These are phyloP conservation scores for Heteronetta atricapilla DNA, from an alignment of 2,113 vertebrate species.

Conservation along the genomic window DNA sequence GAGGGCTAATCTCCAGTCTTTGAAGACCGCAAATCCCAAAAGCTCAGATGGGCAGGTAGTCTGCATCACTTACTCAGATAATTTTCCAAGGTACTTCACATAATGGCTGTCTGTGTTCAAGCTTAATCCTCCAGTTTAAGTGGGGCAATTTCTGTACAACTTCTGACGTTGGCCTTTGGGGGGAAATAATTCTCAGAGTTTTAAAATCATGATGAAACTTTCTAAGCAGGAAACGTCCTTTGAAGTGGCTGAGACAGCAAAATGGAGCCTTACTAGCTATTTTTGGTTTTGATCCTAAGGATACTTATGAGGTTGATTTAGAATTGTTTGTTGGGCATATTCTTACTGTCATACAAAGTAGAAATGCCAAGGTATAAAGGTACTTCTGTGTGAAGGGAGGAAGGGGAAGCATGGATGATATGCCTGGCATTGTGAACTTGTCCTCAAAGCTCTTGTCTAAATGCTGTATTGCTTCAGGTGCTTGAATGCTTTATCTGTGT, in stretches of 20 bases:
- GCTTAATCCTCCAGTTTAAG: not conserved
- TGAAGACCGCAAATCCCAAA: not conserved
- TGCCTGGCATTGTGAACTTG: not conserved
- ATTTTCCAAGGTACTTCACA: not conserved
- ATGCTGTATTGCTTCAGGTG: not conserved
- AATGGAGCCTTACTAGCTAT: not conserved
- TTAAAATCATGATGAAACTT: not conserved
- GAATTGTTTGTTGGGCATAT: fast-evolving
- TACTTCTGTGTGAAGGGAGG: not conserved
- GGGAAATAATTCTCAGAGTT: not conserved
- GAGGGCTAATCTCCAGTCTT: not conserved
- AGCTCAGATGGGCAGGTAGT: not conserved
- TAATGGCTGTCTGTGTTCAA: not conserved
- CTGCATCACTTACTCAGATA: not conserved
- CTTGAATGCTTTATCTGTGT: too few relatives aligned
- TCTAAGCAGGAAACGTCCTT: not conserved
- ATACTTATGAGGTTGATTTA: not conserved
- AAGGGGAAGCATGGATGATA: fast-evolving
- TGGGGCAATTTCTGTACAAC: not conserved
- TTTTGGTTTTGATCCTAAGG: not conserved
- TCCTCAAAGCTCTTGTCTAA: not conserved
- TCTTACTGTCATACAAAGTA: not conserved
- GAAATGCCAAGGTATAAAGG: not conserved
- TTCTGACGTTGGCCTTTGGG: not conserved
- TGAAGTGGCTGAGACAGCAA: not conserved